These are phyloP conservation scores for Crocuta crocuta DNA, from an alignment of 2,113 vertebrate genomes.

Conservation along the genomic window DNA sequence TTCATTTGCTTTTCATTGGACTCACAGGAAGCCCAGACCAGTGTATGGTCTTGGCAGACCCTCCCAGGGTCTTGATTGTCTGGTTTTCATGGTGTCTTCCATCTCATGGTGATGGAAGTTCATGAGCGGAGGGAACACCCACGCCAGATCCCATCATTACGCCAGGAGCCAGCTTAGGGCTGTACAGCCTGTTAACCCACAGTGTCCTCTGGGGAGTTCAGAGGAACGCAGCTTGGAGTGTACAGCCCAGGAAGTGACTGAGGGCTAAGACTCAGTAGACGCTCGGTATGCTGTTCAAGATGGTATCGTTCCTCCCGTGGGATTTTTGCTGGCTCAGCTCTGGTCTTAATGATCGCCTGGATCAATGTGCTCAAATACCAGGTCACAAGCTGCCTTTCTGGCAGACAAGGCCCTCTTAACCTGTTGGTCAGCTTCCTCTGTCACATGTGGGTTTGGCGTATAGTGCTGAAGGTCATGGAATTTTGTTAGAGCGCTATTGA, in stretches of 20 bases:
- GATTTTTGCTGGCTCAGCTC: background rate
- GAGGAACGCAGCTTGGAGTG: background rate
- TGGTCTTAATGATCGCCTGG: background rate
- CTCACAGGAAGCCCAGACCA: background rate
- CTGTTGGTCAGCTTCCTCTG: background rate
- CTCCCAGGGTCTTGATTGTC: background rate
- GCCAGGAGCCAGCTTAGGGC: background rate
- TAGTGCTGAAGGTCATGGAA: background rate
- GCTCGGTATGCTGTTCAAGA: accelerated
- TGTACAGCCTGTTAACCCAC: accelerated
- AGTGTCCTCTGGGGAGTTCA: background rate
- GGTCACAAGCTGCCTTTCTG: background rate
- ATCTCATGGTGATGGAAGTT: background rate
- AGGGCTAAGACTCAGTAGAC: background rate
- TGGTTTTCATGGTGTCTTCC: background rate
- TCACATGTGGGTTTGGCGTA: background rate
- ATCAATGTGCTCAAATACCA: background rate
- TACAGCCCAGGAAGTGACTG: accelerated
- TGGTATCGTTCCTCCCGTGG: accelerated
- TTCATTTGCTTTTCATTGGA: background rate
- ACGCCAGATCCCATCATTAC: background rate
- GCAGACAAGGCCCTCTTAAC: background rate
- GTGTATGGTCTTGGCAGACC: background rate
- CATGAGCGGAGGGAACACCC: background rate
- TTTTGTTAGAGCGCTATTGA: background rate